A percentile compares a stretch with the other conserved stretches of the same genome.
These are phyloP conservation scores for Diaperis boleti DNA, from an alignment of 2,888 invertebrate species.

Conservation along the genomic window DNA sequence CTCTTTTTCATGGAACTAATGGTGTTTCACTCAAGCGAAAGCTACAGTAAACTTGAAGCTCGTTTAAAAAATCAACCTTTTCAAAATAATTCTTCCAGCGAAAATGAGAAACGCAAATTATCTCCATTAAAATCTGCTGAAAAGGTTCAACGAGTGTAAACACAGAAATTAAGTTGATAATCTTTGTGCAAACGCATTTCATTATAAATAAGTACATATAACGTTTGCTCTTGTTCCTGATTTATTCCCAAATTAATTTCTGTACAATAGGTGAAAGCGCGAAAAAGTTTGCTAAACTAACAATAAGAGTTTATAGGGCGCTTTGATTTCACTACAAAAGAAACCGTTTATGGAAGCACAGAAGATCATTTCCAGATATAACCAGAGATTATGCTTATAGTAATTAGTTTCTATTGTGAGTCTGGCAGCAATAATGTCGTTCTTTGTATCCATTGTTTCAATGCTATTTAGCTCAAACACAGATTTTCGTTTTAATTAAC, in stretches of 20 bases:
- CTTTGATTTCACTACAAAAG: slow-evolving; percentile 18
- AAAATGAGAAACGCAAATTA: slow-evolving; percentile 1
- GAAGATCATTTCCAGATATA: slow-evolving; percentile 45
- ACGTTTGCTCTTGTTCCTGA: background rate
- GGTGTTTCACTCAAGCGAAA: slow-evolving; percentile 16
- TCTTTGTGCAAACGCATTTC: background rate
- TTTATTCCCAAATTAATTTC: background rate
- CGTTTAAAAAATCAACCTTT: slow-evolving; percentile 2
- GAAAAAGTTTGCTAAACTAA: no score
- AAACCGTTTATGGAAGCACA: slow-evolving; percentile 12
- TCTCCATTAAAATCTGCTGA: background rate
- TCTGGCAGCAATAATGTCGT: slow-evolving; percentile 48
- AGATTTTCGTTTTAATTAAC: slow-evolving; percentile 38
- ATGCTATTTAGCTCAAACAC: slow-evolving; percentile 35
- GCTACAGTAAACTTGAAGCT: background rate
- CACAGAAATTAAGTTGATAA: slow-evolving; percentile 10
- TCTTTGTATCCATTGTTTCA: slow-evolving; percentile 43
- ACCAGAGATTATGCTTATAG: slow-evolving; percentile 51
- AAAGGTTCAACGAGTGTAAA: slow-evolving; percentile 3
- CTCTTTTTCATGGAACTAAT: slow-evolving; percentile 25
- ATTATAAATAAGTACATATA: no score
- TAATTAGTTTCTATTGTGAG: slow-evolving; percentile 52
- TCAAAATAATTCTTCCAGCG: background rate
- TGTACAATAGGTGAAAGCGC: no score
- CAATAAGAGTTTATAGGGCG: no score